These are phyloP conservation scores for Cynodonichthys magdalenae DNA, from an alignment of 2,797 vertebrate species.

Conservation along the genomic window DNA sequence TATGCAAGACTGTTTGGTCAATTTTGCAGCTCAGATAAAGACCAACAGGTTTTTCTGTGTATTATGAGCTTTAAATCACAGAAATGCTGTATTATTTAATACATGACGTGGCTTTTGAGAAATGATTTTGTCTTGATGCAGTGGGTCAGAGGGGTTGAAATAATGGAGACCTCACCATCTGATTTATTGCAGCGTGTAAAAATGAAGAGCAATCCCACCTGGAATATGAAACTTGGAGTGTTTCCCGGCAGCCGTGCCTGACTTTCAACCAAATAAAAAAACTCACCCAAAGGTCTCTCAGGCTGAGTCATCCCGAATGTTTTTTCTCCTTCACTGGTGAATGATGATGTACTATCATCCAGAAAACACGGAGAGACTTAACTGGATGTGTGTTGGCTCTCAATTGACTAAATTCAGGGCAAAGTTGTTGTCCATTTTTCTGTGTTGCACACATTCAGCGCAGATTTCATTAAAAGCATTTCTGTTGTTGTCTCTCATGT, in stretches of 20 bases:
- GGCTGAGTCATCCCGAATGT: slow-evolving; percentile 40
- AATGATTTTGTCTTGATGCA: slow-evolving; percentile 30
- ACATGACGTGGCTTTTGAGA: slow-evolving; percentile 3
- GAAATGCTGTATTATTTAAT: slow-evolving; percentile 1
- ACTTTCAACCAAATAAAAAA: slow-evolving; percentile 32
- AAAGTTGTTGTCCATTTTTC: background rate
- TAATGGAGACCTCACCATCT: slow-evolving; percentile 42
- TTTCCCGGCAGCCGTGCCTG: slow-evolving; percentile 46
- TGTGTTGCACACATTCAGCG: too few species aligned
- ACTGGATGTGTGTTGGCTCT: background rate
- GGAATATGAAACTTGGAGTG: slow-evolving; percentile 42
- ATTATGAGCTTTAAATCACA: slow-evolving; percentile 6
- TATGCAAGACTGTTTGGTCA: background rate
- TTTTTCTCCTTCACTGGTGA: background rate
- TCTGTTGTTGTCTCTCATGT: slow-evolving; percentile 22
- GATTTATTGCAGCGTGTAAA: slow-evolving; percentile 50
- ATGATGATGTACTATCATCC: slow-evolving; percentile 8
- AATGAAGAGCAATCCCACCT: slow-evolving; percentile 49
- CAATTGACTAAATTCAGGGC: slow-evolving; percentile 8
- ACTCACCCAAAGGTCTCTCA: slow-evolving; percentile 33
- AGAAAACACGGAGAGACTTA: slow-evolving; percentile 20
- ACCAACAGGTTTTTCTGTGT: background rate
- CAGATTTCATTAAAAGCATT: too few species aligned
- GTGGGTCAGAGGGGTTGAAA: slow-evolving; percentile 34
- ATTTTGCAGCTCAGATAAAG: slow-evolving; percentile 7